phyloP scores from a whole-genome alignment of 2,113 vertebrate species.

The Embiotoca jacksoni region DNA sequence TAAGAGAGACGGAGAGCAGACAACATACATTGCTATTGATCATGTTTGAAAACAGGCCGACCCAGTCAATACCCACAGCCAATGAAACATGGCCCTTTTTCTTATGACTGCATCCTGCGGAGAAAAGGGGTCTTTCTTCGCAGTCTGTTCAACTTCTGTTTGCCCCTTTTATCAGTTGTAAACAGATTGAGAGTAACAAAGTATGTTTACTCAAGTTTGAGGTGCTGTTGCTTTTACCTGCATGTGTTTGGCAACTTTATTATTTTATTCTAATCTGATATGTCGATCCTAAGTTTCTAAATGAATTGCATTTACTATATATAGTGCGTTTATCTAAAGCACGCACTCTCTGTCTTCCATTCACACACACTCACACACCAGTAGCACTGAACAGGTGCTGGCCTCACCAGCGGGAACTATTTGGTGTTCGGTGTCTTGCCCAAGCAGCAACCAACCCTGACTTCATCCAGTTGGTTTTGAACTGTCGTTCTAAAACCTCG shows the following conservation, averaged over 20 bases:
- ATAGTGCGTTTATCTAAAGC: neutral
- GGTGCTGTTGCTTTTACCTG: neutral
- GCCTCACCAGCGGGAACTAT: neutral
- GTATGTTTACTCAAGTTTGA: neutral
- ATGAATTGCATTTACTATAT: neutral
- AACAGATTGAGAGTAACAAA: neutral
- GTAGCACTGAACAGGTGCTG: neutral
- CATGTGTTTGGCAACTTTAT: neutral
- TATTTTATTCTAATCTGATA: neutral
- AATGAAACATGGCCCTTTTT: slow-evolving; percentile 63
- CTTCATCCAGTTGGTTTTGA: no score
- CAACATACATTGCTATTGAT: slow-evolving; percentile 79
- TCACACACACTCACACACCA: no score
- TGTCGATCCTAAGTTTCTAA: neutral
- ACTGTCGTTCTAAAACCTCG: no score
- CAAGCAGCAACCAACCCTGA: neutral
- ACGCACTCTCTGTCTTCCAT: neutral
- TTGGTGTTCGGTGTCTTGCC: neutral
- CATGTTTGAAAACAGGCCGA: slow-evolving; percentile 64
- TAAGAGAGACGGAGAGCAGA: slow-evolving; percentile 61
- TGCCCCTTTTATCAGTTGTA: slow-evolving; percentile 9
- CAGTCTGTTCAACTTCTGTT: slow-evolving; percentile 5
- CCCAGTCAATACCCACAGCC: slow-evolving; percentile 62
- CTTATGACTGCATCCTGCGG: slow-evolving; percentile 61
- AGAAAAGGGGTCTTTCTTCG: slow-evolving; percentile 43